Evolutionary conservation across 2,888 invertebrate species (phyloP).

Genomic region (Agriopis aurantiaria): DNA sequence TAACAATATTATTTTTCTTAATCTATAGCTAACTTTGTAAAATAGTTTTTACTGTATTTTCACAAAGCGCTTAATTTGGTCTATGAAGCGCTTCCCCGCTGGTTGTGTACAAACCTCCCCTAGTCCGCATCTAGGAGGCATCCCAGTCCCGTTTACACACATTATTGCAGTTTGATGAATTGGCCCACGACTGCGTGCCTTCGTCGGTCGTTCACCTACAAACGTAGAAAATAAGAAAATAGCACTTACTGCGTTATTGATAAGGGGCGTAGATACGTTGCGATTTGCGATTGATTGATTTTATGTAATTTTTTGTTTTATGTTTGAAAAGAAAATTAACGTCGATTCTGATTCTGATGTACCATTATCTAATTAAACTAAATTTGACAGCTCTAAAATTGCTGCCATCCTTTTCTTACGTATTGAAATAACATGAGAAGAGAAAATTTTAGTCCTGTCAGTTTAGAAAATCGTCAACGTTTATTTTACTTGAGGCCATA

Average conservation of each 20-base stretch:
- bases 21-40: neutral
- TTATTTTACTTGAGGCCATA: too few relatives aligned
- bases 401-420: too few relatives aligned
- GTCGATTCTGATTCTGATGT: neutral
- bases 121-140: constrained; percentile 69
- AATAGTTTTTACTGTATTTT: neutral
- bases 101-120: constrained; percentile 57
- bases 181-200: constrained; percentile 59
- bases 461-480: too few relatives aligned
- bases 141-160: constrained; percentile 72
- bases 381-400: too few relatives aligned
- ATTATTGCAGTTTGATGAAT: constrained; percentile 81
- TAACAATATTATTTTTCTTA: neutral
- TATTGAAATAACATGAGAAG: too few relatives aligned
- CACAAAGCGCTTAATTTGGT: constrained; percentile 42
- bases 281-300: constrained; percentile 1
- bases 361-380: neutral
- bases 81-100: constrained; percentile 69
- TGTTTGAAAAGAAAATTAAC: neutral
- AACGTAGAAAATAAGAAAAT: constrained; percentile 41
- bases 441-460: too few relatives aligned
- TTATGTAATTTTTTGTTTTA: neutral
- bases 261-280: constrained; percentile 5
- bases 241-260: constrained; percentile 18
- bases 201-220: constrained; percentile 73